These are phyloP conservation scores for Steatornis caripensis DNA, from an alignment of 2,113 vertebrate genomes.

Conservation along the genomic window DNA sequence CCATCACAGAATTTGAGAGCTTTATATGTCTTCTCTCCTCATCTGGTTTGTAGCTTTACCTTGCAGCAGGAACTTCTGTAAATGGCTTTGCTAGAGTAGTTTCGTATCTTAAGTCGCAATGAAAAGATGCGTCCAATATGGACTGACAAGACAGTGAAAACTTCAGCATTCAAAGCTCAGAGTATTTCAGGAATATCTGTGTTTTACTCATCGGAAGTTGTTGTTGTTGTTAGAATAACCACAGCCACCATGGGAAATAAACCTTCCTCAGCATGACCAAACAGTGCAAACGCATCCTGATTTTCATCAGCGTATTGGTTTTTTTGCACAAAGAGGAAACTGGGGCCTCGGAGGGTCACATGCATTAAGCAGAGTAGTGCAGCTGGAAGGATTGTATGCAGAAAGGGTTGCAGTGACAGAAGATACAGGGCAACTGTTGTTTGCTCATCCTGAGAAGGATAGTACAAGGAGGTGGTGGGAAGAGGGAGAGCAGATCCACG, in stretches of 20 bases:
- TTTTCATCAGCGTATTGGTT: rapidly evolving
- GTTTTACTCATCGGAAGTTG: background rate
- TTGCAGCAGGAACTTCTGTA: background rate
- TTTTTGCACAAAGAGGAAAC: background rate
- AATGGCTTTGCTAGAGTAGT: background rate
- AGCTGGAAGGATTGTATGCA: background rate
- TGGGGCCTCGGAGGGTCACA: background rate
- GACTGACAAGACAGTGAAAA: background rate
- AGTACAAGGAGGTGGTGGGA: background rate
- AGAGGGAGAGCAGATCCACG: background rate
- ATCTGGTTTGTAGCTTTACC: background rate
- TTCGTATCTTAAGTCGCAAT: background rate
- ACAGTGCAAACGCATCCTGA: background rate
- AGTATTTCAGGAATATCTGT: background rate
- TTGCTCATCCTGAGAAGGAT: background rate
- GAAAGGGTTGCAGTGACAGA: background rate
- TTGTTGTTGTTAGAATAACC: background rate
- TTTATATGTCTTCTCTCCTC: background rate
- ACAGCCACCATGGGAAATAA: background rate
- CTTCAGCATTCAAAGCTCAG: background rate
- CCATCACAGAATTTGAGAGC: rapidly evolving
- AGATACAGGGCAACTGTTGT: background rate
- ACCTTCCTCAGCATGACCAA: background rate
- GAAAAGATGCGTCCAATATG: background rate
- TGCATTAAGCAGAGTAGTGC: background rate